These are phyloP conservation scores for Macroramphosus scolopax DNA, from an alignment of 2,797 vertebrate genomes.

Conservation along the genomic window DNA sequence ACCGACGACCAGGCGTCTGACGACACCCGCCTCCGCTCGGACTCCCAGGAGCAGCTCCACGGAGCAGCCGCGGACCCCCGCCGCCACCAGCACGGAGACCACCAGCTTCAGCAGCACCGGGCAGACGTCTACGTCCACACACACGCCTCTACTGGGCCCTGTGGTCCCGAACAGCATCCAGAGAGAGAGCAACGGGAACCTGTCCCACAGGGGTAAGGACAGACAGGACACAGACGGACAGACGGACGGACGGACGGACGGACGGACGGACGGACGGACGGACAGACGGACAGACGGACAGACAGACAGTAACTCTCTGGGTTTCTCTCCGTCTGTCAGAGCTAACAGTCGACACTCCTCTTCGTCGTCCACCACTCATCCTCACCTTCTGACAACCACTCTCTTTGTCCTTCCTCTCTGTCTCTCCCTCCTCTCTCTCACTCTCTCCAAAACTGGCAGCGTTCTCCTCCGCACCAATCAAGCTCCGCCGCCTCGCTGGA, in stretches of 20 bases:
- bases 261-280: no score
- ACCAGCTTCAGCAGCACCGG: constrained; percentile 42
- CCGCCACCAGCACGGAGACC: constrained; percentile 39
- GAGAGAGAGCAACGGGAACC: constrained; percentile 84
- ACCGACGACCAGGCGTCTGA: constrained; percentile 34
- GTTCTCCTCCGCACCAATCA: constrained; percentile 20
- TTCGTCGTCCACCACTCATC: constrained; percentile 52
- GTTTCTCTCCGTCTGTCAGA: no score
- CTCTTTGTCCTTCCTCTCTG: constrained; percentile 37
- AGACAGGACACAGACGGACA: no score
- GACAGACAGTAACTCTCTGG: no score
- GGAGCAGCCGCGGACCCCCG: constrained; percentile 33
- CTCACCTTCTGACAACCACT: constrained; percentile 48
- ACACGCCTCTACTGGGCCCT: constrained; percentile 43
- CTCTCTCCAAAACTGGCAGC: constrained; percentile 15
- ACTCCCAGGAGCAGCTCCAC: constrained; percentile 64
- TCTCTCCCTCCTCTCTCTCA: constrained; percentile 18
- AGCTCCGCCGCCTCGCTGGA: constrained; percentile 16
- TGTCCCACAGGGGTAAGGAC: constrained; percentile 93
- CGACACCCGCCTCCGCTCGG: constrained; percentile 24
- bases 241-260: no score
- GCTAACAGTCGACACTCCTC: constrained; percentile 49
- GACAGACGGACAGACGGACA: no score
- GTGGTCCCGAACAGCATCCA: constrained; percentile 74
- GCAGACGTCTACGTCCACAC: constrained; percentile 63